Percentiles rank a stretch among this genome's conserved stretches.
Conservation (phyloP, 2,888 invertebrate genomes). For the Carpatolechia fugitivella region DNA sequence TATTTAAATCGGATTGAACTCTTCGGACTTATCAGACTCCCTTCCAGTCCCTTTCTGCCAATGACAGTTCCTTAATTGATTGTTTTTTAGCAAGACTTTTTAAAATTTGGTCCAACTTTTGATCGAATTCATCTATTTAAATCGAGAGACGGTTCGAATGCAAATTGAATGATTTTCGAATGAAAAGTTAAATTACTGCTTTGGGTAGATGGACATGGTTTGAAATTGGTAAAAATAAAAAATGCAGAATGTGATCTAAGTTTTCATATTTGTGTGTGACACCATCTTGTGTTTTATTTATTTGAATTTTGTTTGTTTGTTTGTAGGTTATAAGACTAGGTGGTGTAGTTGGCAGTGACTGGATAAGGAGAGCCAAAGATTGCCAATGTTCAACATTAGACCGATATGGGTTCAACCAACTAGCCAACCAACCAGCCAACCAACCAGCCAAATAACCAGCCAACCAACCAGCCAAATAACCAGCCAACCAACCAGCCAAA, state of each 20-base stretch:
- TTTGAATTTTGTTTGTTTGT: no score
- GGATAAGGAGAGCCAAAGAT: no score
- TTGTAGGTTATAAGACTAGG: no score
- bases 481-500: no score
- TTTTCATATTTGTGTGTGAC: not conserved
- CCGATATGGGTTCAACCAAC: no score
- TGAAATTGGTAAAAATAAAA: not conserved
- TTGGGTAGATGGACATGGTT: conserved; percentile 9
- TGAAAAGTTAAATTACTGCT: conserved; percentile 6
- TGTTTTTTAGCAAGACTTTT: conserved; percentile 46
- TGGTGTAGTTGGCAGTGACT: no score
- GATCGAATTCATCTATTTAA: conserved; percentile 58
- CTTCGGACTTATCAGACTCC: conserved; percentile 25
- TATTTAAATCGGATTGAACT: conserved; percentile 6
- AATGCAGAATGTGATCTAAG: no score
- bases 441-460: no score
- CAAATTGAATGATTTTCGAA: conserved; percentile 28
- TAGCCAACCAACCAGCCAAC: no score
- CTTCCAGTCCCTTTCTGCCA: conserved; percentile 40
- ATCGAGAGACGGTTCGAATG: conserved; percentile 37
- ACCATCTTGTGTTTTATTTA: no score
- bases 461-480: no score
- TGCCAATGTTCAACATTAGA: no score
- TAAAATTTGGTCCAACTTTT: conserved; percentile 52
- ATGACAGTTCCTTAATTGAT: conserved; percentile 74